phyloP scores from a whole-genome alignment of 2,888 invertebrate species.

The Drosophila peninsularis region DNA sequence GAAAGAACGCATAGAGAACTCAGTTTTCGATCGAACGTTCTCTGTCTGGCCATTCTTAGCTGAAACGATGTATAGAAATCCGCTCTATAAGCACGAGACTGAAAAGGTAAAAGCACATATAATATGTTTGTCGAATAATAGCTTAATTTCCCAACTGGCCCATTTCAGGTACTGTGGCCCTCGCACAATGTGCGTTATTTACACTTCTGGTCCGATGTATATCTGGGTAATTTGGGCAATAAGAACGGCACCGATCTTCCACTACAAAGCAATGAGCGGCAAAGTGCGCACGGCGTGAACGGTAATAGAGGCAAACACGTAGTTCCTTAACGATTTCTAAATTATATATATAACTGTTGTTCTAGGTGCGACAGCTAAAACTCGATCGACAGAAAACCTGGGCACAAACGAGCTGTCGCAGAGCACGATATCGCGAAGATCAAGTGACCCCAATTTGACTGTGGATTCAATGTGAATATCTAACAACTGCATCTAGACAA shows the following conservation, averaged over 20 bases:
- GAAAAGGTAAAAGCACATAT: slow-evolving; percentile 76
- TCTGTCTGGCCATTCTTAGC: slow-evolving; percentile 95
- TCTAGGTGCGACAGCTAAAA: slow-evolving; percentile 90
- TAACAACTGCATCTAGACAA: not conserved
- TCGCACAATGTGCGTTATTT: slow-evolving; percentile 93
- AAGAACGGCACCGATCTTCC: slow-evolving; percentile 85
- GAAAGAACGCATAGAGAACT: slow-evolving; percentile 89
- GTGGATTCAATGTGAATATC: slow-evolving; percentile 88
- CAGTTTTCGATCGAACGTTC: slow-evolving; percentile 89
- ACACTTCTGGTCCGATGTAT: slow-evolving; percentile 93
- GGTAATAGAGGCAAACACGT: not conserved
- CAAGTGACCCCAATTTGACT: slow-evolving; percentile 93
- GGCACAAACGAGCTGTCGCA: slow-evolving; percentile 87
- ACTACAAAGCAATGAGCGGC: slow-evolving; percentile 77
- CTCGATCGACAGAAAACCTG: slow-evolving; percentile 94
- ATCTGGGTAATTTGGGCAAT: slow-evolving; percentile 87
- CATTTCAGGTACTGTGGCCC: slow-evolving; percentile 91
- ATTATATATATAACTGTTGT: not conserved
- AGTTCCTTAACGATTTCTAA: not conserved
- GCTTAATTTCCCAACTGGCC: not conserved
- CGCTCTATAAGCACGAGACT: slow-evolving; percentile 89
- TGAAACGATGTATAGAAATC: slow-evolving; percentile 92
- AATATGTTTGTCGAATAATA: slow-evolving; percentile 2
- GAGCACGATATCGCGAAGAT: slow-evolving; percentile 88
- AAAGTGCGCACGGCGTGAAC: slow-evolving; percentile 76